Percentiles rank a stretch among this genome's conserved stretches.
phyloP scores from a whole-genome alignment of 2,113 vertebrate species.

The Condylura cristata region DNA sequence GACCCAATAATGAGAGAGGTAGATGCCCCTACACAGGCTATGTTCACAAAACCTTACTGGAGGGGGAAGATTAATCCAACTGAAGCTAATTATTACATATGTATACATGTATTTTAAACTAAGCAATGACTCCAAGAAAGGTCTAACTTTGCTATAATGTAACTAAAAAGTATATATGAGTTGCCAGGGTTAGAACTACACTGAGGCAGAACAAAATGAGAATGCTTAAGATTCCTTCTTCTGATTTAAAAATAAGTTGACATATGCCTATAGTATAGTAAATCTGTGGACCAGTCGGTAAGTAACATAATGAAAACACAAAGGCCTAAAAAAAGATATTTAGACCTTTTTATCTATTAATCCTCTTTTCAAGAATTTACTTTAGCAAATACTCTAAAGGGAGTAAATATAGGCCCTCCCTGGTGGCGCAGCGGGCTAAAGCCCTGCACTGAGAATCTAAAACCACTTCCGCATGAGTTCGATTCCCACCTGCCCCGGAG shows the following conservation, averaged over 20 bases:
- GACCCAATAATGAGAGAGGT: neutral
- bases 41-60: neutral
- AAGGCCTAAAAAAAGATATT: neutral
- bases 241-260: neutral
- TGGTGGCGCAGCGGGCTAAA: too few species aligned
- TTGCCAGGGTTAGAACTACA: neutral
- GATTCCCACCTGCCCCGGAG: too few species aligned
- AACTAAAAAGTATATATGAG: neutral
- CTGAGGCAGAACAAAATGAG: neutral
- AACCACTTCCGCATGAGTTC: too few species aligned
- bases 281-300: neutral
- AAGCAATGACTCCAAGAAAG: neutral
- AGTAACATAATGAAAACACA: rapidly evolving
- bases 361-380: neutral
- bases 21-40: neutral
- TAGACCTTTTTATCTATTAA: neutral
- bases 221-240: neutral
- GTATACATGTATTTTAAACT: neutral
- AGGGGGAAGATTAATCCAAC: neutral
- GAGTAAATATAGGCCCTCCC: too few species aligned
- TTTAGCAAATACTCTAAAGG: neutral
- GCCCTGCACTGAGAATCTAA: too few species aligned
- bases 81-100: neutral
- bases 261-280: rapidly evolving
- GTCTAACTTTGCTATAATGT: neutral